Evolutionary conservation across 1,140 invertebrate species (phyloP).

Genomic region (Drosophila ironensis): DNA sequence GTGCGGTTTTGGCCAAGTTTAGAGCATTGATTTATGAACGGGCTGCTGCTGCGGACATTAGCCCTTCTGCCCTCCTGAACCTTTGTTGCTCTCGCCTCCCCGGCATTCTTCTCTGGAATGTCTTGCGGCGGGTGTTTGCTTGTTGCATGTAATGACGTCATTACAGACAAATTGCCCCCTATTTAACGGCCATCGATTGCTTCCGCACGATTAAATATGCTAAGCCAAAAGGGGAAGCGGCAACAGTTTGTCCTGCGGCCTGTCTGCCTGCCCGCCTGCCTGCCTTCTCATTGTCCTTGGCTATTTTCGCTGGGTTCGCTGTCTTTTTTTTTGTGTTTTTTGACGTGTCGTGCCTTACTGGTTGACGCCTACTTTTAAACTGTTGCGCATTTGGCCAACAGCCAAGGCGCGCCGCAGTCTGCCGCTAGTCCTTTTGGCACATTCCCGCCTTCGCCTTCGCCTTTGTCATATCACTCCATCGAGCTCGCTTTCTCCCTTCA

Average conservation of each 20-base stretch:
- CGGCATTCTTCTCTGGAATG: not conserved
- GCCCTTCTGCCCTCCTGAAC: slow-evolving; percentile 3
- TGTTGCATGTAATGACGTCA: slow-evolving; percentile 71
- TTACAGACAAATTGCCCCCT: slow-evolving; percentile 67
- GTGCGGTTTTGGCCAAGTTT: slow-evolving; percentile 65
- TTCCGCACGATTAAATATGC: slow-evolving; percentile 78
- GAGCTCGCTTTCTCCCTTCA: not conserved
- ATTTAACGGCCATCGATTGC: slow-evolving; percentile 70
- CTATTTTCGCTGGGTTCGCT: not conserved
- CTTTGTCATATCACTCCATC: not conserved
- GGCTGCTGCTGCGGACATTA: slow-evolving; percentile 22
- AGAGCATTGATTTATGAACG: slow-evolving; percentile 68
- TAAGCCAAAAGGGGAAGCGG: slow-evolving; percentile 34
- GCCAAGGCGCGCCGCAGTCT: slow-evolving; percentile 50
- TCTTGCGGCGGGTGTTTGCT: slow-evolving; percentile 15
- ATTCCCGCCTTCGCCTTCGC: not conserved
- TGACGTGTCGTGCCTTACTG: slow-evolving; percentile 36
- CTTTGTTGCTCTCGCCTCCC: not conserved
- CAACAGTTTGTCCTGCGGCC: slow-evolving; percentile 54
- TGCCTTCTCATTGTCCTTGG: not conserved
- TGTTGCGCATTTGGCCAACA: slow-evolving; percentile 67
- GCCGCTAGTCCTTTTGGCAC: not conserved
- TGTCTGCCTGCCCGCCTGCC: not conserved
- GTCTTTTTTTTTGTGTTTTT: slow-evolving; percentile 8
- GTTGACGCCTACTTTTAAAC: slow-evolving; percentile 66